These are phyloP conservation scores for Beaufortia kweichowensis DNA, from an alignment of 2,113 vertebrate species.

Conservation along the genomic window DNA sequence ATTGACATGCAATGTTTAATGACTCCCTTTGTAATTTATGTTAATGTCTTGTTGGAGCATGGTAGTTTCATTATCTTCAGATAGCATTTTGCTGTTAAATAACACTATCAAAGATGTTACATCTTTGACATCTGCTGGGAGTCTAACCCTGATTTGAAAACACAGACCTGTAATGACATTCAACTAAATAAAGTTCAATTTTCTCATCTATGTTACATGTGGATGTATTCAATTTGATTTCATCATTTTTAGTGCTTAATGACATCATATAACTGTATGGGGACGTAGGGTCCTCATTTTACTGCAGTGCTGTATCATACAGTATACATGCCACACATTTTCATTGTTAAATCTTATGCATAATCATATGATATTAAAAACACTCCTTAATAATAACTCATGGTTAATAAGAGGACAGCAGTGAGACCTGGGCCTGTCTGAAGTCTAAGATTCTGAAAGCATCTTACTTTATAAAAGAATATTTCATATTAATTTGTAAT, in stretches of 20 bases:
- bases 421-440: too few relatives aligned
- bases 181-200: constrained; percentile 50
- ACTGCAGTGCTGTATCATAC: not conserved
- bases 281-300: not conserved
- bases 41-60: constrained; percentile 29
- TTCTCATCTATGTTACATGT: constrained; percentile 19
- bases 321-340: too few relatives aligned
- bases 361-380: too few relatives aligned
- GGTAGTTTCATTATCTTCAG: constrained; percentile 8
- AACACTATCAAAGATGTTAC: constrained; percentile 32
- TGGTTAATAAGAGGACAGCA: too few relatives aligned
- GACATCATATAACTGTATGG: too few relatives aligned
- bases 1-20: constrained; percentile 1
- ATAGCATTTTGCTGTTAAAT: constrained; percentile 27
- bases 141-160: constrained; percentile 30
- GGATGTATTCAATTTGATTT: not conserved
- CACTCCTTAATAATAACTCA: too few relatives aligned
- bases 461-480: too few relatives aligned
- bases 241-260: not conserved
- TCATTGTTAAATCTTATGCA: too few relatives aligned
- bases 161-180: constrained; percentile 39
- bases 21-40: constrained; percentile 21
- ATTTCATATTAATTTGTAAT: too few relatives aligned
- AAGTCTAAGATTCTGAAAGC: too few relatives aligned
- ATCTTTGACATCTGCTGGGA: constrained; percentile 25